Percentiles rank a stretch among this genome's conserved stretches.
phyloP scores from a whole-genome alignment of 2,888 invertebrate species.

The Drosophila bunnanda region DNA sequence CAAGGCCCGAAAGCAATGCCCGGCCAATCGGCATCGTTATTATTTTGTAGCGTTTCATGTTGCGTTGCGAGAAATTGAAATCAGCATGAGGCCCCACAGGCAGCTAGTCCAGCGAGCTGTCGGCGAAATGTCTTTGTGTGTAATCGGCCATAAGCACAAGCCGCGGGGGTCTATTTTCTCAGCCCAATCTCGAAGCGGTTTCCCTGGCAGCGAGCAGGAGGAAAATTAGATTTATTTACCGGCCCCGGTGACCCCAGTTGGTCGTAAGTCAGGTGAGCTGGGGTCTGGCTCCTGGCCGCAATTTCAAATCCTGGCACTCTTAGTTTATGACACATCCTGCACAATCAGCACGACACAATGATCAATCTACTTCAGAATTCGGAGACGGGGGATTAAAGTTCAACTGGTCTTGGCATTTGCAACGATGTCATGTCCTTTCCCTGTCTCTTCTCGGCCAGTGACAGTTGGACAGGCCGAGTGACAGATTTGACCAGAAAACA shows the following conservation, averaged over 20 bases:
- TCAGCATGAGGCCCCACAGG: constrained; percentile 63
- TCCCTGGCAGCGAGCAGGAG: constrained; percentile 41
- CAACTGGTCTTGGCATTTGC: constrained; percentile 38
- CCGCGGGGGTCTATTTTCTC: constrained; percentile 53
- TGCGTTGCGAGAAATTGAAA: constrained; percentile 76
- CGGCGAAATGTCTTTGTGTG: constrained; percentile 69
- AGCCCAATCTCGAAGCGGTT: constrained; percentile 50
- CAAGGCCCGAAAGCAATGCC: constrained; percentile 61
- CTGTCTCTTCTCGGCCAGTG: constrained; percentile 37
- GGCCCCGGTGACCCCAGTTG: not conserved
- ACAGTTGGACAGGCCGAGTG: constrained; percentile 69
- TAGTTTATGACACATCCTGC: constrained; percentile 33
- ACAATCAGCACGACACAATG: constrained; percentile 40
- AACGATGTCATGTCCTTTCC: constrained; percentile 34
- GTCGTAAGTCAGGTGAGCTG: constrained; percentile 7
- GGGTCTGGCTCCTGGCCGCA: constrained; percentile 2
- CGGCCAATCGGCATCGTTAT: constrained; percentile 71
- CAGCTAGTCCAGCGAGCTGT: constrained; percentile 43
- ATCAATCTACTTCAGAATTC: constrained; percentile 34
- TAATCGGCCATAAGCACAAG: constrained; percentile 68
- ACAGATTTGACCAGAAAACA: constrained; percentile 74
- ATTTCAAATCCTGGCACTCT: constrained; percentile 16
- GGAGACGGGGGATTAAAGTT: constrained; percentile 24
- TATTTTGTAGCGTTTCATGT: constrained; percentile 77
- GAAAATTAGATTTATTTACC: constrained; percentile 19